Percentiles rank a stretch among this genome's conserved stretches.
Conservation (phyloP, 2,888 invertebrate genomes). For the Napeogenes inachia region DNA sequence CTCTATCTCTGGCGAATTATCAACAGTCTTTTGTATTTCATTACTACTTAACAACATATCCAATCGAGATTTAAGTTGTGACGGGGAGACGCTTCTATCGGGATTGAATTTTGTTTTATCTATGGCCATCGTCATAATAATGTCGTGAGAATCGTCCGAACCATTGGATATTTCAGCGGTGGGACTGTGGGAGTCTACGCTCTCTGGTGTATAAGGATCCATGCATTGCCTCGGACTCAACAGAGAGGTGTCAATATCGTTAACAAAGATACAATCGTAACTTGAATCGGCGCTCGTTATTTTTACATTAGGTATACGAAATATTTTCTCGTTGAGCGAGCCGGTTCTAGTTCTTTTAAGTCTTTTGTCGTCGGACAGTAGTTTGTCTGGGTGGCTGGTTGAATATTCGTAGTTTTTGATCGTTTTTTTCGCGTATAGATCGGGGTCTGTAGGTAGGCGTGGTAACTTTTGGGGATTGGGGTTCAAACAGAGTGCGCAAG, state of each 20-base stretch:
- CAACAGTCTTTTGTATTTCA: conserved; percentile 34
- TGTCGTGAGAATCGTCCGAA: conserved; percentile 55
- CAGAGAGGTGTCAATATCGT: conserved; percentile 73
- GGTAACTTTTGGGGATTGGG: conserved; percentile 39
- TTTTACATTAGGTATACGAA: conserved; percentile 67
- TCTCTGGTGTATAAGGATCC: conserved; percentile 91
- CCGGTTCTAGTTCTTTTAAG: conserved; percentile 51
- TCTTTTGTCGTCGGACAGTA: conserved; percentile 39
- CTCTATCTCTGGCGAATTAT: conserved; percentile 46
- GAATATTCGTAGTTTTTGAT: conserved; percentile 28
- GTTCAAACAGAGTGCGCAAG: conserved; percentile 38
- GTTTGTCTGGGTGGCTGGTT: conserved; percentile 37
- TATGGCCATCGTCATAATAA: conserved; percentile 43
- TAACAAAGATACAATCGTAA: conserved; percentile 67
- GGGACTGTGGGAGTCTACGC: conserved; percentile 86
- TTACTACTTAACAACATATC: conserved; percentile 61
- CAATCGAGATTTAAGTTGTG: conserved; percentile 79
- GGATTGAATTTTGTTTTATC: conserved; percentile 45
- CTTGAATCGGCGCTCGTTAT: conserved; percentile 71
- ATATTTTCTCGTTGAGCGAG: conserved; percentile 55
- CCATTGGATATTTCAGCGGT: conserved; percentile 64
- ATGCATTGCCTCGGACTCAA: conserved; percentile 61
- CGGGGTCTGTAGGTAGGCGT: conserved; percentile 51
- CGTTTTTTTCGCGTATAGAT: conserved; percentile 42
- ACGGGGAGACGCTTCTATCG: conserved; percentile 78